Evolutionary conservation across 30 jellyfish, hydroid and myxozoan genomes (phyloP).

Genomic region (Hydractinia symbiolongicarpus): DNA sequence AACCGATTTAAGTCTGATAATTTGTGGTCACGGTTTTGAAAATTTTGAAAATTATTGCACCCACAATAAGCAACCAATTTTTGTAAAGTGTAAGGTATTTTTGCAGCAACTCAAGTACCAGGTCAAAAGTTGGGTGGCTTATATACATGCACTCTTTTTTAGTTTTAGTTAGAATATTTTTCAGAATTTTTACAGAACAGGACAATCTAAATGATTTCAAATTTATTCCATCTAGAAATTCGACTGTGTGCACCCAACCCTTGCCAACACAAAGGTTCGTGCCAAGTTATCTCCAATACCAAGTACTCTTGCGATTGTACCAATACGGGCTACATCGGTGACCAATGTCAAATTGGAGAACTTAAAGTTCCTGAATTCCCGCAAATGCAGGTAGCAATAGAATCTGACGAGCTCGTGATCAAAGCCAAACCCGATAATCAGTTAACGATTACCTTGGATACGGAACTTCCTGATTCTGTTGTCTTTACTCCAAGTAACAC

Average conservation of each 20-base stretch:
- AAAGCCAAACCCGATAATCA: conserved; percentile 44
- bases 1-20: too few relatives aligned
- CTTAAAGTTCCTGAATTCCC: conserved; percentile 43
- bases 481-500: too few relatives aligned
- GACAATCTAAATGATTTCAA: too few relatives aligned
- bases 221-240: conserved; percentile 14
- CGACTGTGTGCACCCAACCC: conserved; percentile 61
- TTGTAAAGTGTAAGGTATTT: too few relatives aligned
- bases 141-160: too few relatives aligned
- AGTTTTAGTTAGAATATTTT: too few relatives aligned
- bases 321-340: conserved; percentile 54
- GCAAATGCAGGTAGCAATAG: conserved; percentile 27
- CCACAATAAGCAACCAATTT: too few relatives aligned
- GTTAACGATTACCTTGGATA: conserved; percentile 35
- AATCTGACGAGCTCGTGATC: conserved; percentile 22
- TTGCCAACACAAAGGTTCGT: conserved; percentile 49
- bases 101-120: too few relatives aligned
- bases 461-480: background rate
- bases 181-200: too few relatives aligned
- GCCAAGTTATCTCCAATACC: conserved; percentile 25
- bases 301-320: conserved; percentile 46
- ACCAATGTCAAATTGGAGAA: conserved; percentile 42
- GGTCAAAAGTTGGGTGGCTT: too few relatives aligned
- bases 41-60: too few relatives aligned
- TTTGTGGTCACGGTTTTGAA: too few relatives aligned